Evolutionary conservation across 1,140 invertebrate species (phyloP), one percentile per base, ranked within the genome.

Genomic region (Nixonia krombeini): DNA sequence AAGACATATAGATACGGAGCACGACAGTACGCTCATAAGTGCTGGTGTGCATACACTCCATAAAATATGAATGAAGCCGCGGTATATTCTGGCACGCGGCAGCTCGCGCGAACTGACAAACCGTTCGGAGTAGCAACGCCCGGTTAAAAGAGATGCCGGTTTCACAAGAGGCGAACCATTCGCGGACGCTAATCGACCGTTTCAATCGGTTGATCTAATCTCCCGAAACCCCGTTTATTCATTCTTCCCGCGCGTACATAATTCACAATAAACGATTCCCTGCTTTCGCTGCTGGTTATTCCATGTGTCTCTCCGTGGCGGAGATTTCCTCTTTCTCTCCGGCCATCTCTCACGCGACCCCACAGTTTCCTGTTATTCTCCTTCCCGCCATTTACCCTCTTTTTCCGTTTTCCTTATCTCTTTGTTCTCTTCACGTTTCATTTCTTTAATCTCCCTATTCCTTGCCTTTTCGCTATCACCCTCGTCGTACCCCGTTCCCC

Each of bases 341-440:
- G n/a, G n/a, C n/a, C n/a, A 25, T 9, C 41, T 52, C 37, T 21
- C 16, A 31, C 26, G 17, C 17, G 26, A 41, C 4, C 7, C 12
- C 28, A 10, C 35, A 28, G 10, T 31, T 26, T 26, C 29, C 49
- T 31, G 28, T 28, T 44, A 21, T 59, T 17, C 38, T 38, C 26
- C 21, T 15, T 26, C 29, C 31, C 31, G 13, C 31, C 9, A 45
- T 58, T 58, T 49, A 51, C 46, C 35, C 57, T 52, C 47, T 53
- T 52, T 44, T 64, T 63, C 31, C 21, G 25, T 29, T 21, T 47
- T 64, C 52, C 53, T 66, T 51, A 51, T 53, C 44, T 56, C 25
- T 65, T 58, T 65, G 53, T 59, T 55, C 29, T 40, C 28, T 51
- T 56, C 37, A 41, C 56, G 47, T 62, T 69, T 69, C 49, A 53